A percentile compares a stretch with the other conserved stretches of the same genome.
These are phyloP conservation scores for Ecliptopera silaceata DNA, from an alignment of 2,888 invertebrate genomes.

Conservation along the genomic window DNA sequence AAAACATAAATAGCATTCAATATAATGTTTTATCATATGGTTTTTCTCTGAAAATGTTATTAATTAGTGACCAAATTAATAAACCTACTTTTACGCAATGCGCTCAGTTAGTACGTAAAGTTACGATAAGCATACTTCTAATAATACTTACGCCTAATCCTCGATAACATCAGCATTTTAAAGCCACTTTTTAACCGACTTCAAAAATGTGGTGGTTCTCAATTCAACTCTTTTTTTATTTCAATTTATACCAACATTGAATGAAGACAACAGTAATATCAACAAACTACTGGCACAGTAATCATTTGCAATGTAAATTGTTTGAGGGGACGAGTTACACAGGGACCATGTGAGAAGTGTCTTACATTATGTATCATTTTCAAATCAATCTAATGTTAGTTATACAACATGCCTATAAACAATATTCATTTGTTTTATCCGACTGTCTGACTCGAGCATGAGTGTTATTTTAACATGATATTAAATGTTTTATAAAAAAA, in stretches of 20 bases:
- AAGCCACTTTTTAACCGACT: too few species aligned
- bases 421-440: background rate
- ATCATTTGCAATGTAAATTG: background rate
- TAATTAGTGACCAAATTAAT: too few species aligned
- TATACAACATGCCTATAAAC: background rate
- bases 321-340: background rate
- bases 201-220: too few species aligned
- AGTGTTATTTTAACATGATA: too few species aligned
- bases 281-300: background rate
- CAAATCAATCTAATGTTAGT: conserved; percentile 1
- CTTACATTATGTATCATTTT: conserved; percentile 8
- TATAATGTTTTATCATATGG: too few species aligned
- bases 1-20: too few species aligned
- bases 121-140: background rate
- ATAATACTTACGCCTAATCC: conserved; percentile 13
- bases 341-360: background rate
- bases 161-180: conserved; percentile 9
- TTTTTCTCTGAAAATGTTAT: too few species aligned
- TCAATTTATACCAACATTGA: background rate
- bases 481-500: too few species aligned
- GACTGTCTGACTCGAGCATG: too few species aligned
- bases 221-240: too few species aligned
- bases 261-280: background rate
- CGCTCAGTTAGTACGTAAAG: background rate
- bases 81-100: background rate